Conservation (phyloP, 2,113 vertebrate genomes). For the Scophthalmus maximus region DNA sequence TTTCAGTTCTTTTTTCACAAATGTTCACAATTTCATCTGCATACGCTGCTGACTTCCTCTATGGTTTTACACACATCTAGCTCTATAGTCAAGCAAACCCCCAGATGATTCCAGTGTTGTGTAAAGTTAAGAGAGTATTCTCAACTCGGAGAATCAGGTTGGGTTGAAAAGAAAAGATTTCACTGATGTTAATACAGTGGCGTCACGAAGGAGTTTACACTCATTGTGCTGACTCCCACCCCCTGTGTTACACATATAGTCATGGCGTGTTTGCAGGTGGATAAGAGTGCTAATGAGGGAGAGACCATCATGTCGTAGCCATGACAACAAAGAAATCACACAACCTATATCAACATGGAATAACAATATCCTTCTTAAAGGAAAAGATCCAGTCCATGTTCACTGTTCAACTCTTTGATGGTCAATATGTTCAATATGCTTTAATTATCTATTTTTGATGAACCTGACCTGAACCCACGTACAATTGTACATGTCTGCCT, state of each 20-base stretch:
- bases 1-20: constrained; percentile 10
- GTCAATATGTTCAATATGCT: not conserved
- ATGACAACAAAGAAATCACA: constrained; percentile 23
- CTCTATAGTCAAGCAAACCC: constrained; percentile 6
- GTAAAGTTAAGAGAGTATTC: constrained; percentile 11
- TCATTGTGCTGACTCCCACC: constrained; percentile 8
- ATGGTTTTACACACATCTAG: constrained; percentile 24
- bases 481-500: not conserved
- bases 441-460: not conserved
- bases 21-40: constrained; percentile 26
- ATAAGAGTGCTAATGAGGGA: constrained; percentile 11
- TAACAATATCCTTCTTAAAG: too few species aligned
- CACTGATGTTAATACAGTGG: constrained; percentile 16
- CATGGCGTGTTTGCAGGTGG: constrained; percentile 24
- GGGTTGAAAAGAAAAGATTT: constrained; percentile 27
- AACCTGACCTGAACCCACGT: not conserved
- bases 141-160: constrained; percentile 13
- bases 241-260: constrained; percentile 12
- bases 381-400: not conserved
- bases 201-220: not conserved
- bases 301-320: constrained; percentile 8
- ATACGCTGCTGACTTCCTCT: not conserved
- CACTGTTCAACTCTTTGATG: not conserved
- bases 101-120: constrained; percentile 1
- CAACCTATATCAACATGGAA: not conserved